These are phyloP conservation scores for Volucella zonaria DNA, from an alignment of 2,888 invertebrate species.

Conservation along the genomic window DNA sequence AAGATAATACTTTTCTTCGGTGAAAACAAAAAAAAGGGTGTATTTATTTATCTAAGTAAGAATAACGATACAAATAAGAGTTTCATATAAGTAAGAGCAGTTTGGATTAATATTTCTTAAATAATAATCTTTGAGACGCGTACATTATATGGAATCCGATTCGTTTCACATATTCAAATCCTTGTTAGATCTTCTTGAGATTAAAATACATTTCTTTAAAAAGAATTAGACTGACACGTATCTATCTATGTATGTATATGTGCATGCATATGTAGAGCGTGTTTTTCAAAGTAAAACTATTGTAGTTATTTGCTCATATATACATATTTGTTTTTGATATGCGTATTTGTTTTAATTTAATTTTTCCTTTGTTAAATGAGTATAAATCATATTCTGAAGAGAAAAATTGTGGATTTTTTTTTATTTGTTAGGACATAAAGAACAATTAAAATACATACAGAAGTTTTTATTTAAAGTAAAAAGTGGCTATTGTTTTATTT, in stretches of 20 bases:
- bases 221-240: too few relatives aligned
- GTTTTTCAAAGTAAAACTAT: neutral
- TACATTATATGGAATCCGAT: too few relatives aligned
- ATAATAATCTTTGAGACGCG: too few relatives aligned
- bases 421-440: conserved; percentile 28
- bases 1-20: conserved; percentile 38
- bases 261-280: too few relatives aligned
- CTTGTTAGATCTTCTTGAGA: too few relatives aligned
- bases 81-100: neutral
- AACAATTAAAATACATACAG: conserved; percentile 35
- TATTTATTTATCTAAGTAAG: conserved; percentile 48
- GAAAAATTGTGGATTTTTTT: conserved; percentile 21
- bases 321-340: conserved; percentile 12
- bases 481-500: too few relatives aligned
- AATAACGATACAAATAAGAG: conserved; percentile 23
- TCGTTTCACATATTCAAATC: too few relatives aligned
- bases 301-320: neutral
- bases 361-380: conserved; percentile 1
- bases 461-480: conserved; percentile 35
- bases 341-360: neutral
- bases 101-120: neutral
- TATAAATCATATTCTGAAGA: conserved; percentile 6
- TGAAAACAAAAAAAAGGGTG: conserved; percentile 22
- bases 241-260: too few relatives aligned
- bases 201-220: too few relatives aligned